A percentile compares a stretch with the other conserved stretches of the same genome.
These are phyloP conservation scores for Galaxias olidus DNA, from an alignment of 2,797 vertebrate genomes.

Conservation along the genomic window DNA sequence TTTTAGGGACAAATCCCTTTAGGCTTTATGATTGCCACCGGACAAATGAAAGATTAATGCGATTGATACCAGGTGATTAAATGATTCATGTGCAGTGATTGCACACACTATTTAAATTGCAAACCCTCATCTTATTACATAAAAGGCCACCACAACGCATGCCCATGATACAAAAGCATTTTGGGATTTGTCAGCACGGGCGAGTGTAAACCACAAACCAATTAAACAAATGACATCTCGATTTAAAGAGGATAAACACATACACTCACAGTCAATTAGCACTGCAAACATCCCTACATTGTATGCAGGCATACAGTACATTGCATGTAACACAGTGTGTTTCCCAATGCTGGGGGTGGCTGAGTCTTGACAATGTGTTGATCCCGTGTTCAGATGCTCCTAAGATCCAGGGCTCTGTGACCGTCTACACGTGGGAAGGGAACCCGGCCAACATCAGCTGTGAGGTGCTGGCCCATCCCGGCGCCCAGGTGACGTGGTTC, in stretches of 20 bases:
- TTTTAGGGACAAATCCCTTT: not conserved
- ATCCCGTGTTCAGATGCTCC: constrained; percentile 82
- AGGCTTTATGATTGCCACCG: constrained; percentile 10
- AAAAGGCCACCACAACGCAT: not conserved
- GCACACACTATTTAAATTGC: not conserved
- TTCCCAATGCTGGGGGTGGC: no score
- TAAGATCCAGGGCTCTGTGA: constrained; percentile 86
- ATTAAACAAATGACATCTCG: no score
- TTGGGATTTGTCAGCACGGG: not conserved
- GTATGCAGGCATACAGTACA: no score
- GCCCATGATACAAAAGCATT: not conserved
- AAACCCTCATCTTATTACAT: not conserved
- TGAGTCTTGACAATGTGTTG: constrained; percentile 2
- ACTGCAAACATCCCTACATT: no score
- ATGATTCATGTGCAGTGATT: not conserved
- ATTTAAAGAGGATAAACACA: no score
- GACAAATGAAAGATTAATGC: not conserved
- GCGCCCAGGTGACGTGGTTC: constrained; percentile 89
- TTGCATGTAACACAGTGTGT: no score
- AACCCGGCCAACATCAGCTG: constrained; percentile 96
- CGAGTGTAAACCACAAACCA: no score
- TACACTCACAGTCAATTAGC: no score
- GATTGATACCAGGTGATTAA: not conserved
- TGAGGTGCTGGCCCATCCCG: constrained; percentile 90
- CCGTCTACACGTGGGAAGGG: constrained; percentile 92